A percentile compares a stretch with the other conserved stretches of the same genome.
phyloP scores from a whole-genome alignment of 2,888 invertebrate genomes.

The Toxonevra muliebris region DNA sequence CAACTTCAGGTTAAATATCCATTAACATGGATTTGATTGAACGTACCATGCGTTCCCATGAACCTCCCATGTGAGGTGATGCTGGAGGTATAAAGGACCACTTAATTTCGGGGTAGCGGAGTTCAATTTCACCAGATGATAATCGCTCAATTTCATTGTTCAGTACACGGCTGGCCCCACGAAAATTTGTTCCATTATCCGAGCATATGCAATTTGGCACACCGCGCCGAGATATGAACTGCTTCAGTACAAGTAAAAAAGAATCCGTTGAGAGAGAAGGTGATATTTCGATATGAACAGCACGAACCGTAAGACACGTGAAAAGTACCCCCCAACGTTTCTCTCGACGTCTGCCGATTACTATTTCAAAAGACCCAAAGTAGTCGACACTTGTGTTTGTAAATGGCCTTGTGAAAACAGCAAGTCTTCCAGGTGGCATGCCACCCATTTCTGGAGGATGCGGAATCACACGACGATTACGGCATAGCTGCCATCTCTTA shows the following conservation, averaged over 20 bases:
- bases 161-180: constrained; percentile 27
- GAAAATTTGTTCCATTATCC: constrained; percentile 29
- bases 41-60: constrained; percentile 28
- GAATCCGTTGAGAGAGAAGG: constrained; percentile 32
- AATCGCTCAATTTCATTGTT: constrained; percentile 9
- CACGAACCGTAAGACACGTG: constrained; percentile 39
- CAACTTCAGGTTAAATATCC: constrained; percentile 15
- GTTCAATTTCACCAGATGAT: not conserved
- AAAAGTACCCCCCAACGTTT: constrained; percentile 42
- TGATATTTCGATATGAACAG: constrained; percentile 39
- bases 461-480: constrained; percentile 20
- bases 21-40: constrained; percentile 29
- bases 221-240: constrained; percentile 31
- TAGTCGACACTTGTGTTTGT: constrained; percentile 37
- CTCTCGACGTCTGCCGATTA: constrained; percentile 33
- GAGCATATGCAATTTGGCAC: constrained; percentile 27
- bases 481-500: constrained; percentile 20
- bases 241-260: constrained; percentile 31
- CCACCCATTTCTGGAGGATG: constrained; percentile 21
- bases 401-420: constrained; percentile 23
- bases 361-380: constrained; percentile 37
- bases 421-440: constrained; percentile 23
- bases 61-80: constrained; percentile 36
- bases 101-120: constrained; percentile 1
- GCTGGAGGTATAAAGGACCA: constrained; percentile 31